Evolutionary conservation across 2,113 vertebrate species (phyloP).

Genomic region (Mirza zaza): DNA sequence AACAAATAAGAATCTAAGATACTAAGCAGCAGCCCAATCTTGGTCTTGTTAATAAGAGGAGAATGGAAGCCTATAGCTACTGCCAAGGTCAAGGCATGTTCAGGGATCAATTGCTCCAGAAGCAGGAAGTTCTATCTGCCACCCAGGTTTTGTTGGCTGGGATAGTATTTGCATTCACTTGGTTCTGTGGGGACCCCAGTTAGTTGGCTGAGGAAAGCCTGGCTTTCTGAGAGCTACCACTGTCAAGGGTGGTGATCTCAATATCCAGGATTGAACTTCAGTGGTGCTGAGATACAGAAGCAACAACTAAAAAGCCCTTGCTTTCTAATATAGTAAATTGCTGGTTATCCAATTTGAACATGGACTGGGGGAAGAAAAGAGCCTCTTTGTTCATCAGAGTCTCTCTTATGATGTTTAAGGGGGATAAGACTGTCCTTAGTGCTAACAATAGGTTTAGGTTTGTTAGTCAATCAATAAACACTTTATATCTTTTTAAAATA

Average conservation of each 20-base stretch:
- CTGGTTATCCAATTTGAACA: background rate
- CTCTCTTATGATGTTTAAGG: background rate
- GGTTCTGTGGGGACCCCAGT: background rate
- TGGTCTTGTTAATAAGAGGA: background rate
- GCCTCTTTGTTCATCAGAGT: background rate
- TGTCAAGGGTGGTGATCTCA: background rate
- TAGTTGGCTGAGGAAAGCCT: background rate
- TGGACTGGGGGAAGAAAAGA: background rate
- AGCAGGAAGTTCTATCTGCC: background rate
- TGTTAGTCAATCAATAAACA: background rate
- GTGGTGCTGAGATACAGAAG: background rate
- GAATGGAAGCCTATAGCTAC: background rate
- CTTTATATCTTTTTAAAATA: background rate
- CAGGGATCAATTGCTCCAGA: background rate
- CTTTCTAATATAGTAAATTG: background rate
- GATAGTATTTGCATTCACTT: background rate
- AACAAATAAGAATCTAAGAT: background rate
- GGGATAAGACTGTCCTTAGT: background rate
- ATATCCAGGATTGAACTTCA: background rate
- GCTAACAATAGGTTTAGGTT: background rate
- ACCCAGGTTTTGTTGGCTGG: background rate
- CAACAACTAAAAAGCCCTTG: background rate
- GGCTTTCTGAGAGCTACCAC: background rate
- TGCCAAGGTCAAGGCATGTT: background rate
- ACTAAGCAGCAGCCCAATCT: background rate